phyloP scores from a whole-genome alignment of 2,888 invertebrate species.

The Chaitophorus viminalis region DNA sequence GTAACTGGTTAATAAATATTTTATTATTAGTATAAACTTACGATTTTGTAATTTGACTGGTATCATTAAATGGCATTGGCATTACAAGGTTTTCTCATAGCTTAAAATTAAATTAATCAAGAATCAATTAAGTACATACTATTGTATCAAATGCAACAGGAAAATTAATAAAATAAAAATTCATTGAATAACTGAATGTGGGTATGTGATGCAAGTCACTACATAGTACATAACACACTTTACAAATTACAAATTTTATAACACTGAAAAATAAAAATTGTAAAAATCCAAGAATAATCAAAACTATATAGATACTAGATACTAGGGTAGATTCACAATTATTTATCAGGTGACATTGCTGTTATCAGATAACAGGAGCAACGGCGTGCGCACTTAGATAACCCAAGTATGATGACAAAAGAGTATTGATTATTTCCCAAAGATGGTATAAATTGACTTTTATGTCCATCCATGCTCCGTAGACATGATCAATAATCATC shows the following conservation, averaged over 20 bases:
- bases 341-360: slow-evolving; percentile 37
- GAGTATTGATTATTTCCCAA: slow-evolving; percentile 9
- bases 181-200: not conserved
- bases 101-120: not conserved
- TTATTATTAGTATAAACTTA: slow-evolving; percentile 6
- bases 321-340: not conserved
- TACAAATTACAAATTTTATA: too few relatives aligned
- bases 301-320: too few relatives aligned
- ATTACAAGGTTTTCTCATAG: slow-evolving; percentile 29
- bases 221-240: too few relatives aligned
- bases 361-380: slow-evolving; percentile 8
- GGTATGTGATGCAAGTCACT: too few relatives aligned
- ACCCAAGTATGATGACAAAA: not conserved
- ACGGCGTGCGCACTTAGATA: not conserved
- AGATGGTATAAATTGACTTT: not conserved
- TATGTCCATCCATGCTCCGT: too few relatives aligned
- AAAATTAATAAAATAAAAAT: not conserved
- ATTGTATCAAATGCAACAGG: not conserved
- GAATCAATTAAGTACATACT: not conserved
- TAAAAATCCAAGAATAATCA: not conserved
- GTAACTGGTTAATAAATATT: too few relatives aligned
- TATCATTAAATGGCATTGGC: slow-evolving; percentile 20
- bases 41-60: not conserved
- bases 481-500: too few relatives aligned
- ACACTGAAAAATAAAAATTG: not conserved